Evolutionary conservation across 2,113 vertebrate genomes (phyloP).

Genomic region (Mobula birostris): DNA sequence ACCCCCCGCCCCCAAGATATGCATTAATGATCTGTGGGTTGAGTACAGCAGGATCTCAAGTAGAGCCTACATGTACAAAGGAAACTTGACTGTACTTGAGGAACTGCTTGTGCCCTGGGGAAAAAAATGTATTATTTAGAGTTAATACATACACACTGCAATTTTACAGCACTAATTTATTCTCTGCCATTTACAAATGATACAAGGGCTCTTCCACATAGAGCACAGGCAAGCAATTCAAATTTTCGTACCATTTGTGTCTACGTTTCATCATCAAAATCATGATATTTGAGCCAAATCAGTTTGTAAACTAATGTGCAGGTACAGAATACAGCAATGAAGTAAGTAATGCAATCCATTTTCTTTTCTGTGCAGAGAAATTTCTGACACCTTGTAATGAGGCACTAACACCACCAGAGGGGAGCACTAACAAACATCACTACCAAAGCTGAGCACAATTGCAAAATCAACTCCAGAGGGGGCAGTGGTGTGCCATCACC

Average conservation of each 20-base stretch:
- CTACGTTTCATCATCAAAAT: background rate
- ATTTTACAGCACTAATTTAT: background rate
- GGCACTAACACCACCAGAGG: background rate
- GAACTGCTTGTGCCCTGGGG: background rate
- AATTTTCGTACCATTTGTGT: background rate
- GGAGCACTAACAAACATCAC: background rate
- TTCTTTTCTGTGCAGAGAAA: background rate
- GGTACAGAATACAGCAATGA: background rate
- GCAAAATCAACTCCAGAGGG: no score
- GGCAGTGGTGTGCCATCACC: no score
- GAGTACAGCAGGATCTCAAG: background rate
- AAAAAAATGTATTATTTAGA: background rate
- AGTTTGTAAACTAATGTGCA: background rate
- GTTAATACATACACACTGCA: background rate
- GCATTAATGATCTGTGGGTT: background rate
- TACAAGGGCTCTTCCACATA: background rate
- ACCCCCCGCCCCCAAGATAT: background rate
- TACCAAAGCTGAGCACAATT: background rate
- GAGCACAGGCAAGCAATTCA: background rate
- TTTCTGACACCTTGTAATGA: background rate
- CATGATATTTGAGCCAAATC: background rate
- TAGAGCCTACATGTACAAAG: background rate
- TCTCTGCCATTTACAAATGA: background rate
- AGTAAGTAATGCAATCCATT: background rate
- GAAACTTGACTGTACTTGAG: no score